Percentiles rank a stretch among this genome's conserved stretches.
Evolutionary conservation across 2,113 vertebrate species (phyloP).

Genomic region (Urocynchramus pylzowi): DNA sequence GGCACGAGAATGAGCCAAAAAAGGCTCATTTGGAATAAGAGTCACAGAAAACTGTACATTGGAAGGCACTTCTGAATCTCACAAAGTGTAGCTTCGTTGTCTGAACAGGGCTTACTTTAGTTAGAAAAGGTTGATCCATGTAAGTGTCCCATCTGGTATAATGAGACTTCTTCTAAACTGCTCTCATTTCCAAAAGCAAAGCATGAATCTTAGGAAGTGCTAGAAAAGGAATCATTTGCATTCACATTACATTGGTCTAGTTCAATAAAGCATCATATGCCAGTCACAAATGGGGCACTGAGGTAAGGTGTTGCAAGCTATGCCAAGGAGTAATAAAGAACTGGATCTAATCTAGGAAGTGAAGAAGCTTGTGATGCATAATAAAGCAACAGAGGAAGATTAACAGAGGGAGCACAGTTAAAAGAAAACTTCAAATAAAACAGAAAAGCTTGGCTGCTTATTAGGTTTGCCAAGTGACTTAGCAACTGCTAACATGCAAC

Average conservation of each 20-base stretch:
- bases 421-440: slow-evolving; percentile 6
- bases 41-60: not conserved
- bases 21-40: not conserved
- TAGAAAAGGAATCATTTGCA: not conserved
- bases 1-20: not conserved
- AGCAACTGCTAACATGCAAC: not conserved
- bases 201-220: not conserved
- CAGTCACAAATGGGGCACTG: not conserved
- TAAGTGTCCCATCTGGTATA: not conserved
- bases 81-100: rapidly evolving
- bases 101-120: not conserved
- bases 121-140: not conserved
- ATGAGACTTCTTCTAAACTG: not conserved
- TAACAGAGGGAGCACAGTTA: not conserved
- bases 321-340: not conserved
- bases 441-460: not conserved
- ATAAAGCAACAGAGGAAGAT: not conserved
- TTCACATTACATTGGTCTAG: not conserved
- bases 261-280: not conserved
- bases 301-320: not conserved
- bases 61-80: not conserved
- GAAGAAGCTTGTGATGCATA: not conserved
- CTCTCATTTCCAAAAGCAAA: not conserved
- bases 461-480: slow-evolving; percentile 1
- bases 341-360: not conserved